These are phyloP conservation scores for Propithecus deckenii DNA, from an alignment of 2,797 vertebrate species.

Conservation along the genomic window DNA sequence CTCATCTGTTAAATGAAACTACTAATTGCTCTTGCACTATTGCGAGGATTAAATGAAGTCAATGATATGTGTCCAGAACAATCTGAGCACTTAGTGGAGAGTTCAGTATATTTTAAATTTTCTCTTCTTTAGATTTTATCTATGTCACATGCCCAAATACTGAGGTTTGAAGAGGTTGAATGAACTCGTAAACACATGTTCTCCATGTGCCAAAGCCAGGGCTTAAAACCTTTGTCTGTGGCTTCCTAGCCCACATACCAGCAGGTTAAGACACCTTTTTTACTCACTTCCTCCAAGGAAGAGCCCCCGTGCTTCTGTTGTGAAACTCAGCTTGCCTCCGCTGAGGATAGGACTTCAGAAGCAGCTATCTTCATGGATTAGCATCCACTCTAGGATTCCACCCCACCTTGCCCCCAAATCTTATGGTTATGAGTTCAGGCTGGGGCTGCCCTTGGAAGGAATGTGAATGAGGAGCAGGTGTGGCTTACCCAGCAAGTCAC, in stretches of 20 bases:
- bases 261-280: background rate
- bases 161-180: background rate
- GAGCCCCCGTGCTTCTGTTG: background rate
- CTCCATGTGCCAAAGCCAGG: background rate
- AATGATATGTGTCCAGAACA: background rate
- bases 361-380: background rate
- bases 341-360: background rate
- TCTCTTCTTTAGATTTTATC: background rate
- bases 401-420: background rate
- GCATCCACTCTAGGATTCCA: background rate
- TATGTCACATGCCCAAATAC: background rate
- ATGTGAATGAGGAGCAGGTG: slow-evolving; percentile 24
- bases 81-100: background rate
- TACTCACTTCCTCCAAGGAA: background rate
- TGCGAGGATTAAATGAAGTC: background rate
- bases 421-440: background rate
- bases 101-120: background rate
- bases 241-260: background rate
- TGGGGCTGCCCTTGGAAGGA: background rate
- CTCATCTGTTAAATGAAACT: background rate
- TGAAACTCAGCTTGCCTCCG: background rate
- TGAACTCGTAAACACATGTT: background rate
- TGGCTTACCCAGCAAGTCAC: background rate
- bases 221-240: background rate
- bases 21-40: background rate